Evolutionary conservation across 2,113 vertebrate genomes (phyloP).

Genomic region (Cranoglanis bouderius): DNA sequence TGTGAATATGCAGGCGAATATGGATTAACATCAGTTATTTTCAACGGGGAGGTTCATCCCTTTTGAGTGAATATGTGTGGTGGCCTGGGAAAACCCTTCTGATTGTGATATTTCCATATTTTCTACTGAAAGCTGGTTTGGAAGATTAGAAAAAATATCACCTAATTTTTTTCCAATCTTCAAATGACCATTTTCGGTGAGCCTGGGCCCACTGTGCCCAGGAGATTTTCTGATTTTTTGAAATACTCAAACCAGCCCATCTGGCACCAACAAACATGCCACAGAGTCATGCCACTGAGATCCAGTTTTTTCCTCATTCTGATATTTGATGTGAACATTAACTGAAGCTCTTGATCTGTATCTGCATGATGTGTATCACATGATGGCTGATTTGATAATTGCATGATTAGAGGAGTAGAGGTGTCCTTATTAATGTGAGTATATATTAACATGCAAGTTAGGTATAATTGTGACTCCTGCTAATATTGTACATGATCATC

Average conservation of each 20-base stretch:
- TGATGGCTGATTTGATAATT: neutral
- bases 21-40: neutral
- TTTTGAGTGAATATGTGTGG: neutral
- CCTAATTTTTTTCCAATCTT: no score
- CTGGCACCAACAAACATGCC: neutral
- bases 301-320: neutral
- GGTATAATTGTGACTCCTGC: neutral
- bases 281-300: neutral
- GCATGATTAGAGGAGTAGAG: neutral
- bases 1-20: neutral
- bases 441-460: neutral
- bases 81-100: neutral
- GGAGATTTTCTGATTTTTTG: no score
- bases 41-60: neutral
- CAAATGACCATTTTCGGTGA: neutral
- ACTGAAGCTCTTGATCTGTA: neutral
- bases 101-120: neutral
- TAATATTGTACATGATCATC: neutral
- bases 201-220: neutral
- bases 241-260: neutral
- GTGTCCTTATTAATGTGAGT: neutral
- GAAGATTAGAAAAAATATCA: neutral
- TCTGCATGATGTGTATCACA: neutral
- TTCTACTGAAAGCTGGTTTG: neutral
- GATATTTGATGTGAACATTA: neutral